A percentile compares a stretch with the other conserved stretches of the same genome.
Evolutionary conservation across 1,140 invertebrate species (phyloP).

Genomic region (Drosophila ambigua): DNA sequence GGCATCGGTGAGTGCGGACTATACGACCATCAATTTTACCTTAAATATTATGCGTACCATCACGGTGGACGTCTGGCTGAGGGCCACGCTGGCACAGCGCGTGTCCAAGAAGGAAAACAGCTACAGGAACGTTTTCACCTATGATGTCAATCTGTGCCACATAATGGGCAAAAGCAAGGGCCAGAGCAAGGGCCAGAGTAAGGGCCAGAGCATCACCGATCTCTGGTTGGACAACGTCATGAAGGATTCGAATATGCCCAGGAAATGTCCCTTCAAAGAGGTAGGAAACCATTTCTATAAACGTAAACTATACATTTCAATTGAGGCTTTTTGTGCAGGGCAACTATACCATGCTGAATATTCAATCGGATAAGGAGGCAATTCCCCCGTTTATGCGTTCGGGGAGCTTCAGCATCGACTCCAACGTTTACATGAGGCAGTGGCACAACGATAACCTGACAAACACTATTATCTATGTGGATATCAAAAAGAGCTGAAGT

Average conservation of each 20-base stretch:
- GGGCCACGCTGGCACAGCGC: slow-evolving; percentile 23
- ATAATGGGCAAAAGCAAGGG: slow-evolving; percentile 42
- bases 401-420: slow-evolving; percentile 47
- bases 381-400: slow-evolving; percentile 48
- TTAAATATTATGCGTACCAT: slow-evolving; percentile 31
- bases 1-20: slow-evolving; percentile 35
- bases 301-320: no score
- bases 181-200: slow-evolving; percentile 7
- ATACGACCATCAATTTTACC: slow-evolving; percentile 38
- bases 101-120: slow-evolving; percentile 15
- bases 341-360: slow-evolving; percentile 45
- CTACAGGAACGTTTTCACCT: slow-evolving; percentile 44
- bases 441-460: slow-evolving; percentile 48
- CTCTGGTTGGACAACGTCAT: slow-evolving; percentile 53
- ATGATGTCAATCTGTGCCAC: slow-evolving; percentile 58
- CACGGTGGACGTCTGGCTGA: slow-evolving; percentile 45
- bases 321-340: slow-evolving; percentile 16
- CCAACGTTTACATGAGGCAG: slow-evolving; percentile 40
- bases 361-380: slow-evolving; percentile 47
- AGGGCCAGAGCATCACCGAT: slow-evolving; percentile 36
- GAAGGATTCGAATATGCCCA: slow-evolving; percentile 47
- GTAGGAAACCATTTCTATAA: slow-evolving; percentile 6
- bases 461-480: slow-evolving; percentile 41
- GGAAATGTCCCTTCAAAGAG: slow-evolving; percentile 45
- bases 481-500: slow-evolving; percentile 58